Percentiles rank a stretch among this genome's conserved stretches.
Evolutionary conservation across 2,888 invertebrate genomes (phyloP).

Genomic region (Stratiomys singularior): DNA sequence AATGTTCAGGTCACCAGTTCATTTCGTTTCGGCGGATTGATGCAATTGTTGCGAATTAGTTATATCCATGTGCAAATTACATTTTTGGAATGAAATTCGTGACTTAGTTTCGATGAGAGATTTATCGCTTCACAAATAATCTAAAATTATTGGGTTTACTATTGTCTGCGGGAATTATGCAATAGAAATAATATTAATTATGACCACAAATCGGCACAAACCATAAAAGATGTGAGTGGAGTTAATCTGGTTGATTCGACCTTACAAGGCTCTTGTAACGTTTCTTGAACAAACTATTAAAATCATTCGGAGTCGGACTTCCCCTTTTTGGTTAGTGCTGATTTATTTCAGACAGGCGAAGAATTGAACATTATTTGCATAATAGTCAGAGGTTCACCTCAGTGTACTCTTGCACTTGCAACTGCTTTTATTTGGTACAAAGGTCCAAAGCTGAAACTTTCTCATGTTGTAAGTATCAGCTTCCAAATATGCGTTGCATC

Average conservation of each 20-base stretch:
- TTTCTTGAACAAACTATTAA: too few relatives aligned
- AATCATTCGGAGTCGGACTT: too few relatives aligned
- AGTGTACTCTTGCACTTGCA: too few relatives aligned
- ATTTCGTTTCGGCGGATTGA: background rate
- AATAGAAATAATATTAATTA: background rate
- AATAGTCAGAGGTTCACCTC: too few relatives aligned
- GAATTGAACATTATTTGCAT: too few relatives aligned
- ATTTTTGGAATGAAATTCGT: background rate
- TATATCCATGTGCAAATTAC: background rate
- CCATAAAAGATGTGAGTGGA: background rate
- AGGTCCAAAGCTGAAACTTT: too few relatives aligned
- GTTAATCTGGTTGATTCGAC: background rate
- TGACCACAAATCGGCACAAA: background rate
- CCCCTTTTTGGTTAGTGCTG: too few relatives aligned
- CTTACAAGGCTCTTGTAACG: too few relatives aligned
- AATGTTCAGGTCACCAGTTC: background rate
- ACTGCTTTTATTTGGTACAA: too few relatives aligned
- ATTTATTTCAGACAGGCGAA: too few relatives aligned
- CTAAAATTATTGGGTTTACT: background rate
- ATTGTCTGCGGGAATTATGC: background rate
- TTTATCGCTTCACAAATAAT: background rate
- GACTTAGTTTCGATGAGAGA: background rate
- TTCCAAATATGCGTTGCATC: background rate
- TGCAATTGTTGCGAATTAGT: conserved; percentile 1
- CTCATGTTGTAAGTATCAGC: too few relatives aligned